phyloP scores from a whole-genome alignment of 2,113 vertebrate genomes.

The Silurus asotus region DNA sequence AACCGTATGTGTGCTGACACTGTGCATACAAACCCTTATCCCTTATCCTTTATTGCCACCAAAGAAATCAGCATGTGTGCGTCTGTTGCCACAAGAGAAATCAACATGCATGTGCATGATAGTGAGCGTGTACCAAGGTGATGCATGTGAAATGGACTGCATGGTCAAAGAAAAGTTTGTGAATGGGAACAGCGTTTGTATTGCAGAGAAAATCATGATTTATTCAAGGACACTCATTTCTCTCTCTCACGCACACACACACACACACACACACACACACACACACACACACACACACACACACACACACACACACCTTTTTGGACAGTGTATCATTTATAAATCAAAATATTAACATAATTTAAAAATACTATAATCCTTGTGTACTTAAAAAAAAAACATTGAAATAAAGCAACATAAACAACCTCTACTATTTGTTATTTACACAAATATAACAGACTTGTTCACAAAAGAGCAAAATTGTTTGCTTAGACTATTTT shows the following conservation, averaged over 20 bases:
- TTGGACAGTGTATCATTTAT: neutral
- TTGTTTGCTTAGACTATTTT: conserved; percentile 16
- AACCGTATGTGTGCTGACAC: conserved; percentile 53
- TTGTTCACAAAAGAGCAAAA: neutral
- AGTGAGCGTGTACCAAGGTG: neutral
- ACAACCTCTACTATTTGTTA: neutral
- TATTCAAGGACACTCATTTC: neutral
- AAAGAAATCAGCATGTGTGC: conserved; percentile 42
- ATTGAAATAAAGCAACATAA: neutral
- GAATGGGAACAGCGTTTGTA: neutral
- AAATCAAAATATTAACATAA: neutral
- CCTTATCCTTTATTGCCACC: conserved; percentile 38
- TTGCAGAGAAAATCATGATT: neutral
- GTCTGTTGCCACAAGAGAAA: conserved; percentile 45
- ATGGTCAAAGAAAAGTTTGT: neutral
- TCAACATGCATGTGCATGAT: conserved; percentile 10
- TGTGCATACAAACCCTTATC: conserved; percentile 36
- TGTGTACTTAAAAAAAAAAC: neutral
- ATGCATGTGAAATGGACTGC: neutral
- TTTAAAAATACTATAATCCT: neutral
- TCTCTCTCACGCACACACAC: neutral
- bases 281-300: too few species aligned
- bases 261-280: too few species aligned
- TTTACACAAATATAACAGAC: neutral
- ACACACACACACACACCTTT: neutral